Evolutionary conservation across 2,797 vertebrate genomes (phyloP).

Genomic region (Babyrousa celebensis): DNA sequence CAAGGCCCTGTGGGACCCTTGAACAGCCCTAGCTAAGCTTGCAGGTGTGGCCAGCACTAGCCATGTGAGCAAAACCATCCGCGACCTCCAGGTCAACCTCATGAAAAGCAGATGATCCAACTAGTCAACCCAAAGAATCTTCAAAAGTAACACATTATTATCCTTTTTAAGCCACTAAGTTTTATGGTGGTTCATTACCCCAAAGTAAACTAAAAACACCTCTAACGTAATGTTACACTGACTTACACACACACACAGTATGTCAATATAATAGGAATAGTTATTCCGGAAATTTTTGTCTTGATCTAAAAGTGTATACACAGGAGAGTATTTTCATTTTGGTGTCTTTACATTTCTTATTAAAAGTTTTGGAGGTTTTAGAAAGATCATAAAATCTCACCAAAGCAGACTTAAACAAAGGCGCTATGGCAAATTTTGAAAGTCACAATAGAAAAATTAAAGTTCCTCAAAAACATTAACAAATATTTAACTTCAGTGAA

Average conservation of each 20-base stretch:
- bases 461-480: conserved; percentile 59
- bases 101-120: not conserved
- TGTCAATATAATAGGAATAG: not conserved
- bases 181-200: not conserved
- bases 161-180: conserved; percentile 9
- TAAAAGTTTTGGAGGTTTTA: conserved; percentile 23
- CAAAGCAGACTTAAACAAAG: conserved; percentile 37
- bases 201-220: not conserved
- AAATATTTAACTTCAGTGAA: conserved; percentile 59
- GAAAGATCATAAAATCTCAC: conserved; percentile 19
- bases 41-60: not conserved
- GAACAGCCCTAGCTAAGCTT: not conserved
- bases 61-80: not conserved
- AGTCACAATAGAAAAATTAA: not conserved
- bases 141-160: not conserved
- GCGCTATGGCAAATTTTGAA: not conserved
- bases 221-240: not conserved
- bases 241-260: not conserved
- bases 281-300: not conserved
- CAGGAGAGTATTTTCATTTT: not conserved
- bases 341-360: not conserved
- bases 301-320: not conserved
- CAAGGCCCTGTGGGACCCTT: not conserved
- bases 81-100: not conserved
- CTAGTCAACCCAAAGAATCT: not conserved